Evolutionary conservation across 2,797 vertebrate genomes (phyloP).

Genomic region (Ciconia nigra): DNA sequence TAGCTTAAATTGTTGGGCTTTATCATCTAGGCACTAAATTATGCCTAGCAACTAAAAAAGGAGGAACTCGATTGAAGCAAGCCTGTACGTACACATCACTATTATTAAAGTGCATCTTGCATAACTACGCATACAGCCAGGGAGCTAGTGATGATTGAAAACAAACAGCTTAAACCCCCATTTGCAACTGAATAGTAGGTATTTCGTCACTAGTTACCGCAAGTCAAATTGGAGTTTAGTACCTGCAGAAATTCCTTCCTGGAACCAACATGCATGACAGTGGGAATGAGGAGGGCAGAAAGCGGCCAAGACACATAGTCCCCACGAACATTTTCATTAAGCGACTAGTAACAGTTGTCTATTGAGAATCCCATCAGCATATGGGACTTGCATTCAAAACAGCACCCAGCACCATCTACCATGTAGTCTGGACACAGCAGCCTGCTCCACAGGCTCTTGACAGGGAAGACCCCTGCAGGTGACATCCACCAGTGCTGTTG

Average conservation of each 20-base stretch:
- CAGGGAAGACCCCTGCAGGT: background rate
- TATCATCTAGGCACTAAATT: background rate
- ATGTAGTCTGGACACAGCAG: background rate
- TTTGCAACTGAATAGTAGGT: background rate
- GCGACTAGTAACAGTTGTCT: too few species aligned
- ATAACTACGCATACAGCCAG: background rate
- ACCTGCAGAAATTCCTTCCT: background rate
- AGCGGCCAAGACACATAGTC: too few species aligned
- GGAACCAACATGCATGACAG: background rate
- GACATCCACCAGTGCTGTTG: background rate
- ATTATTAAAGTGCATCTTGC: background rate
- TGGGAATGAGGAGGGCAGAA: background rate
- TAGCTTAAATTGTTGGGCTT: background rate
- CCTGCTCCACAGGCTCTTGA: background rate
- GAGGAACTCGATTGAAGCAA: background rate
- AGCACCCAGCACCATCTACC: background rate
- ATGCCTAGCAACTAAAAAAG: background rate
- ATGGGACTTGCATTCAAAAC: rapidly evolving
- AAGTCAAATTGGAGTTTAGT: background rate
- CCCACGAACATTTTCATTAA: background rate
- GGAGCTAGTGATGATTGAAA: background rate
- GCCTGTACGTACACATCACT: background rate
- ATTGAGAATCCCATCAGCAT: background rate
- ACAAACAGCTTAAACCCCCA: background rate
- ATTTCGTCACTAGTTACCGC: background rate